Evolutionary conservation across 1,140 invertebrate species (phyloP).

Genomic region (Nilaparvata lugens): DNA sequence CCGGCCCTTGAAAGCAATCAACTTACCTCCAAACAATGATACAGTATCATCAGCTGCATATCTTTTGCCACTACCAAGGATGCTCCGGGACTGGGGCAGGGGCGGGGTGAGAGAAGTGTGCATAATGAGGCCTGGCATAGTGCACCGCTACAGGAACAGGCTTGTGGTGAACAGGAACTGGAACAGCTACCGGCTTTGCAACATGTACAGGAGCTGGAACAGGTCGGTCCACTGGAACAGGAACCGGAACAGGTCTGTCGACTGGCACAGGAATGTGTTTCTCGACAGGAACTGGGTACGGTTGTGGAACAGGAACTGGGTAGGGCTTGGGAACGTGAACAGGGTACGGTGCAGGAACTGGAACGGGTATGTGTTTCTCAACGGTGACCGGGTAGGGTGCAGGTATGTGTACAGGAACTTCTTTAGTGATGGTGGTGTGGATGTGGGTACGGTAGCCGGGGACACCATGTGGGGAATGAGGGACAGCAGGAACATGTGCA

Average conservation of each 20-base stretch:
- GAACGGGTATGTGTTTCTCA: slow-evolving; percentile 51
- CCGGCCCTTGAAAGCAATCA: too few relatives aligned
- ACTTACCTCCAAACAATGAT: too few relatives aligned
- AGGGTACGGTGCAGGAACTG: slow-evolving; percentile 35
- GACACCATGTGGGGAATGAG: background rate
- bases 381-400: slow-evolving; percentile 51
- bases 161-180: slow-evolving; percentile 25
- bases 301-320: slow-evolving; percentile 43
- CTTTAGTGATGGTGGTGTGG: background rate
- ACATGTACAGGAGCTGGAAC: slow-evolving; percentile 29
- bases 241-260: slow-evolving; percentile 45
- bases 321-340: slow-evolving; percentile 47
- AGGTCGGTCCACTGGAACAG: slow-evolving; percentile 57
- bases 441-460: background rate
- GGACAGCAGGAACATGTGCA: background rate
- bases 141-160: slow-evolving; percentile 23
- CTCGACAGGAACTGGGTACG: slow-evolving; percentile 41
- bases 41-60: too few relatives aligned
- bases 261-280: slow-evolving; percentile 43
- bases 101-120: background rate
- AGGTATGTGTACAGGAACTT: slow-evolving; percentile 1
- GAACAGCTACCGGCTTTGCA: slow-evolving; percentile 37
- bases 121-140: background rate
- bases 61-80: background rate
- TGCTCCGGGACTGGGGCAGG: background rate